These are phyloP conservation scores for Lerema accius DNA, from an alignment of 1,140 invertebrate genomes.

Conservation along the genomic window DNA sequence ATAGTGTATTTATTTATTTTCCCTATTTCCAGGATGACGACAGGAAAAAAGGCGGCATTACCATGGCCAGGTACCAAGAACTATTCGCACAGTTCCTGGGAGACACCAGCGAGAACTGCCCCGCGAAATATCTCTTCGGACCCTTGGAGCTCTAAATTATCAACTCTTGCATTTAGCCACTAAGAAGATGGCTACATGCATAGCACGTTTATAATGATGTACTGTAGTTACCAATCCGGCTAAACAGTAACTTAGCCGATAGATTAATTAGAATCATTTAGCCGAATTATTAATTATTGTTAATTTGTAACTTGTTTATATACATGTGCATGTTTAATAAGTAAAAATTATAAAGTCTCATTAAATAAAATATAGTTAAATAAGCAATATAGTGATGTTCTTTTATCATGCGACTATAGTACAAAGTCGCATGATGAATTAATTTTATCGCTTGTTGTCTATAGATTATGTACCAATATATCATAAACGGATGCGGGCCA, in stretches of 20 bases:
- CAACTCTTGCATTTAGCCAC: conserved; percentile 5
- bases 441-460: background rate
- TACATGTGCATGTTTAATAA: too few species aligned
- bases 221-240: background rate
- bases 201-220: conserved; percentile 1
- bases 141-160: conserved; percentile 83
- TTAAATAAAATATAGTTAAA: too few species aligned
- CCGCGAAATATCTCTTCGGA: conserved; percentile 90
- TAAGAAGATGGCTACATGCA: background rate
- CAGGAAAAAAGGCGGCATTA: conserved; percentile 89
- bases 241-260: conserved; percentile 1
- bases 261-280: background rate
- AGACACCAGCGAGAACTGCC: conserved; percentile 87
- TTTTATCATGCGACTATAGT: conserved; percentile 26
- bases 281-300: conserved; percentile 1
- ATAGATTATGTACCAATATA: background rate
- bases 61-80: conserved; percentile 90
- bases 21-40: conserved; percentile 88
- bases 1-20: too few species aligned
- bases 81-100: conserved; percentile 92
- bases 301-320: too few species aligned
- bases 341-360: too few species aligned
- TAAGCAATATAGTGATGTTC: conserved; percentile 2
- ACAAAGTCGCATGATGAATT: conserved; percentile 29
- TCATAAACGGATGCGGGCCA: background rate